phyloP scores from a whole-genome alignment of 53 echinoderm and acorn worm species.

The Stichopus horrens region DNA sequence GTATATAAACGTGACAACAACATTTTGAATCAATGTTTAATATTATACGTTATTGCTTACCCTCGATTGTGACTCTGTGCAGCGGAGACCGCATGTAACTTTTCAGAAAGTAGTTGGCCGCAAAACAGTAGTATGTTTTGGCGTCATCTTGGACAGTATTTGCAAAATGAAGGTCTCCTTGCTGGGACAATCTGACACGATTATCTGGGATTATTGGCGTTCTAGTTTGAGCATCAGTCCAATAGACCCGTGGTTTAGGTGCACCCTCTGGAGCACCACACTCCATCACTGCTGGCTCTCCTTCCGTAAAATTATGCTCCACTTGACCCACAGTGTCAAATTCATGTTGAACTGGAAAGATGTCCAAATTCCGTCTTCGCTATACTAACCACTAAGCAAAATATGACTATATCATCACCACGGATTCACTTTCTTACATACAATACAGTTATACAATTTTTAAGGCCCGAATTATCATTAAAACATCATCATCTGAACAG shows the following conservation, averaged over 20 bases:
- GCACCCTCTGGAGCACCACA: slow-evolving; percentile 39
- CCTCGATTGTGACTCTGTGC: neutral
- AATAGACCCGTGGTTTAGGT: slow-evolving; percentile 24
- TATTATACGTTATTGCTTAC: neutral
- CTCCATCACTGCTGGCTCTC: neutral
- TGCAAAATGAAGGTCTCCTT: slow-evolving; percentile 22
- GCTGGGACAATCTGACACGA: neutral
- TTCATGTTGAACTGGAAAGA: neutral
- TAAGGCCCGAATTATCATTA: too few relatives aligned
- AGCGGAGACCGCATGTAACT: slow-evolving; percentile 19
- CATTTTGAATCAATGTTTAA: too few relatives aligned
- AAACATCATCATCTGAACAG: too few relatives aligned
- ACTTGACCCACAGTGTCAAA: neutral
- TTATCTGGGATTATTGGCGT: neutral
- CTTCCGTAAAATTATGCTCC: neutral
- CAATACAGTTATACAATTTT: too few relatives aligned
- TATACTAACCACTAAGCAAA: too few relatives aligned
- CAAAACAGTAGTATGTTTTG: slow-evolving; percentile 15
- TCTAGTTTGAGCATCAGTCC: neutral
- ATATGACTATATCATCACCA: too few relatives aligned
- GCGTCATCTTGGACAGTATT: neutral
- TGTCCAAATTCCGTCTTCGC: too few relatives aligned
- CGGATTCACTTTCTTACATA: too few relatives aligned
- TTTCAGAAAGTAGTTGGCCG: slow-evolving; percentile 32
- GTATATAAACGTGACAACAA: too few relatives aligned